These are phyloP conservation scores for Xestoiulus laeticollis DNA, from an alignment of 2,888 invertebrate species.

Conservation along the genomic window DNA sequence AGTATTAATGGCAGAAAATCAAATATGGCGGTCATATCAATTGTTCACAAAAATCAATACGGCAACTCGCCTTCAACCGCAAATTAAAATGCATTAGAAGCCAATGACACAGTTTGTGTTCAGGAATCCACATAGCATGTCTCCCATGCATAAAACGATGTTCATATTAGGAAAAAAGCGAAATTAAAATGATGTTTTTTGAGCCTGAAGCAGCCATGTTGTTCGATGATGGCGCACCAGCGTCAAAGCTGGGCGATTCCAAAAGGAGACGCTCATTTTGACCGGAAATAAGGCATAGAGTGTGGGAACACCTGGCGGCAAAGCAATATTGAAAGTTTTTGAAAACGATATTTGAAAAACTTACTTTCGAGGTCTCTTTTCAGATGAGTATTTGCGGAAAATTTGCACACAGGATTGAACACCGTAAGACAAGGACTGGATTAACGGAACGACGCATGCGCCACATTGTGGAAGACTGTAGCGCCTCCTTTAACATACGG, in stretches of 20 bases:
- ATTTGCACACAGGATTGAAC: not conserved
- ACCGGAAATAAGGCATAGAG: no score
- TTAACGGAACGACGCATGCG: not conserved
- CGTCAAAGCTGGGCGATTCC: not conserved
- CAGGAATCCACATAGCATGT: not conserved
- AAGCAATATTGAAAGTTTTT: no score
- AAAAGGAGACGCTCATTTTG: no score
- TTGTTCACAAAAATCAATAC: not conserved
- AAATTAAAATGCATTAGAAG: not conserved
- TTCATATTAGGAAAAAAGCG: not conserved
- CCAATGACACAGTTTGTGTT: not conserved
- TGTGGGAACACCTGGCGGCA: no score
- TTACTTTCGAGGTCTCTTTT: not conserved
- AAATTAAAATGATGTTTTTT: not conserved
- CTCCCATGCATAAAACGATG: not conserved
- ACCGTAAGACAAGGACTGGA: not conserved
- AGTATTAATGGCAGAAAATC: not conserved
- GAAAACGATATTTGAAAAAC: not conserved
- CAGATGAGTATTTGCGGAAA: not conserved
- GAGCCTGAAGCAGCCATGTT: not conserved
- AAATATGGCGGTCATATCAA: not conserved
- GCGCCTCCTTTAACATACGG: not conserved
- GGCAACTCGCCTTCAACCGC: not conserved
- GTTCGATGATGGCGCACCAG: not conserved
- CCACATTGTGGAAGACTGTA: not conserved